Evolutionary conservation across 30 jellyfish, hydroid and myxozoan species (phyloP).

Genomic region (Pseudorhiza aurosa): DNA sequence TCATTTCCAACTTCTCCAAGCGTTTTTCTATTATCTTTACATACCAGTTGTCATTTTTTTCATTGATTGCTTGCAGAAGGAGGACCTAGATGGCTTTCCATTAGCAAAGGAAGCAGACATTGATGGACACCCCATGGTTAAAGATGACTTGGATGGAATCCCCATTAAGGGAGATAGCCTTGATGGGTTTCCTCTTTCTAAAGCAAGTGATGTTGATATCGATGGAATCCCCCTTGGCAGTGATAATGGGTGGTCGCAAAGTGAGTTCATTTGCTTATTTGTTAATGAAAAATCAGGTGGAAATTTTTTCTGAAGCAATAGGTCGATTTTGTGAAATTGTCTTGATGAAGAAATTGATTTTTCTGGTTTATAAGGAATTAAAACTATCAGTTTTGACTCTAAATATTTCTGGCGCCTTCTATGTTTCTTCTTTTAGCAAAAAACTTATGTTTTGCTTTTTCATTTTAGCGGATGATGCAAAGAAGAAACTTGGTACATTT

Average conservation of each 20-base stretch:
- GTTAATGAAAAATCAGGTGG: background rate
- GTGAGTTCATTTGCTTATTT: constrained; percentile 35
- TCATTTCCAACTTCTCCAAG: background rate
- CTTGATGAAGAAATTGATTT: too few relatives aligned
- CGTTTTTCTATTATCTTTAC: background rate
- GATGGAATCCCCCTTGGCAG: constrained; percentile 74
- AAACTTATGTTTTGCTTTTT: background rate
- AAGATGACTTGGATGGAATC: constrained; percentile 85
- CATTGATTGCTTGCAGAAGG: background rate
- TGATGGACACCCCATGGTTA: constrained; percentile 73
- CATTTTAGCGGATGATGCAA: constrained; percentile 11
- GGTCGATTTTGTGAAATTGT: background rate
- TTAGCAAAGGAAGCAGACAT: constrained; percentile 57
- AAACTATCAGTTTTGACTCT: too few relatives aligned
- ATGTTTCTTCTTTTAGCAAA: background rate
- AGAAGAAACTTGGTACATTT: constrained; percentile 21
- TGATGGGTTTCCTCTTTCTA: constrained; percentile 86
- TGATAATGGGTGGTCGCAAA: constrained; percentile 58
- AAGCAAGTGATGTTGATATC: constrained; percentile 50
- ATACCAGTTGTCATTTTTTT: background rate
- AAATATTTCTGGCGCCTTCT: background rate
- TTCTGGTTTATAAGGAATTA: too few relatives aligned
- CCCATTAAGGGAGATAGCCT: constrained; percentile 67
- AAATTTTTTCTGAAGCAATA: background rate
- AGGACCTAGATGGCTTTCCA: constrained; percentile 81